phyloP scores from a whole-genome alignment of 2,113 vertebrate species.

The Pygathrix nemaeus region DNA sequence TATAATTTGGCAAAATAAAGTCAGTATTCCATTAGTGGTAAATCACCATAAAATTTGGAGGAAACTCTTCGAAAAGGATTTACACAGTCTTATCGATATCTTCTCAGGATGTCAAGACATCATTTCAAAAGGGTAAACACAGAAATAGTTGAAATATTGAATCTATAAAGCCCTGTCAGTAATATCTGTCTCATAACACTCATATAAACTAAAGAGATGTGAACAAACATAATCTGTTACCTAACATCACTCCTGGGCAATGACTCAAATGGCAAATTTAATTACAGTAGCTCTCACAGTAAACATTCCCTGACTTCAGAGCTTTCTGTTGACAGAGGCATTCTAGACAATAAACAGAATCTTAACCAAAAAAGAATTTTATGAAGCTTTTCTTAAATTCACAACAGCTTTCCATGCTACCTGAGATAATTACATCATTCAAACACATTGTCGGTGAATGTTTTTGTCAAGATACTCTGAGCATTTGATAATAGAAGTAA shows the following conservation, averaged over 20 bases:
- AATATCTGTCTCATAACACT: conserved; percentile 73
- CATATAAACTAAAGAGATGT: conserved; percentile 69
- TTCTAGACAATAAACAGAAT: conserved; percentile 64
- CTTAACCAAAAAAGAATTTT: conserved; percentile 58
- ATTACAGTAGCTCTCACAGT: conserved; percentile 72
- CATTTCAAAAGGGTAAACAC: not conserved
- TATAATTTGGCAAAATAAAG: conserved; percentile 40
- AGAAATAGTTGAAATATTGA: conserved; percentile 66
- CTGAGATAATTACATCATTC: conserved; percentile 34
- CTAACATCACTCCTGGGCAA: conserved; percentile 79
- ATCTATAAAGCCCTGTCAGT: conserved; percentile 61
- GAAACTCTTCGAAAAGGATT: not conserved
- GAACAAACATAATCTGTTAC: conserved; percentile 76
- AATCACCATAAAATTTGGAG: conserved; percentile 2
- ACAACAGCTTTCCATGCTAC: conserved; percentile 22
- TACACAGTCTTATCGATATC: not conserved
- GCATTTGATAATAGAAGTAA: conserved; percentile 28
- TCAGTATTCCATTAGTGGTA: not conserved
- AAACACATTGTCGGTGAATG: not conserved
- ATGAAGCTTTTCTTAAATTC: conserved; percentile 57
- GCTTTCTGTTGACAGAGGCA: conserved; percentile 56
- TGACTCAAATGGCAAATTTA: conserved; percentile 78
- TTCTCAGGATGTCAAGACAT: not conserved
- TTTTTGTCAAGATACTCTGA: not conserved
- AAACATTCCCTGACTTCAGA: conserved; percentile 73